These are phyloP conservation scores for Cavia porcellus DNA, from an alignment of 2,113 vertebrate species.

Conservation along the genomic window DNA sequence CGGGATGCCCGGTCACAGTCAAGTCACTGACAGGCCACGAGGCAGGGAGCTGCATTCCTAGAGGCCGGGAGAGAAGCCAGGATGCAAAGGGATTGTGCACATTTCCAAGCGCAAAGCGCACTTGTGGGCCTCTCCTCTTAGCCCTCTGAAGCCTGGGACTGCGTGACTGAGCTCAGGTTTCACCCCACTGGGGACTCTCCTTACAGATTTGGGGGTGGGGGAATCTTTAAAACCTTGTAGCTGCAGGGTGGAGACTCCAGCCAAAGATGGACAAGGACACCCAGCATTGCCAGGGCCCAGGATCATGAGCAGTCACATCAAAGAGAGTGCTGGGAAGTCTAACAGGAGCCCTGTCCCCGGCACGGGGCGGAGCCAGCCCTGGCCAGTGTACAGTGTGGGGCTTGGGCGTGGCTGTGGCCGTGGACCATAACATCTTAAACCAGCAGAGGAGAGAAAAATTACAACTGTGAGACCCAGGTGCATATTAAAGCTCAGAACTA, in stretches of 20 bases:
- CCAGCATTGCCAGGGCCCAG: not conserved
- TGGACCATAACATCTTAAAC: not conserved
- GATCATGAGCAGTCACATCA: not conserved
- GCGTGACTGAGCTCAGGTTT: not conserved
- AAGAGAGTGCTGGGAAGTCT: not conserved
- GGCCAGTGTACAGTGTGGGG: not conserved
- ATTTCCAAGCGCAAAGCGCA: not conserved
- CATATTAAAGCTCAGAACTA: not conserved
- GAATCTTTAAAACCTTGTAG: not conserved
- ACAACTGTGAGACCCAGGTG: not conserved
- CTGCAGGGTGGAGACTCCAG: not conserved
- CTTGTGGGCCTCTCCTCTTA: not conserved
- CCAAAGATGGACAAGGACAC: not conserved
- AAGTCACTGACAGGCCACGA: no score
- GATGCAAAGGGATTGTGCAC: not conserved
- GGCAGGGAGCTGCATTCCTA: rapidly evolving
- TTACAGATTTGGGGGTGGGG: not conserved
- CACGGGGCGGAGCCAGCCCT: not conserved
- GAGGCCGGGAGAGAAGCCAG: not conserved
- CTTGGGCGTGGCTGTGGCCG: not conserved
- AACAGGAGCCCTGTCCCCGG: rapidly evolving
- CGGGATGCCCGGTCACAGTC: not conserved
- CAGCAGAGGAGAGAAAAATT: not conserved
- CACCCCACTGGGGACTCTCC: not conserved
- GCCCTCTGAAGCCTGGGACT: not conserved